phyloP scores from a whole-genome alignment of 2,113 vertebrate genomes.

The Xiphophorus maculatus region DNA sequence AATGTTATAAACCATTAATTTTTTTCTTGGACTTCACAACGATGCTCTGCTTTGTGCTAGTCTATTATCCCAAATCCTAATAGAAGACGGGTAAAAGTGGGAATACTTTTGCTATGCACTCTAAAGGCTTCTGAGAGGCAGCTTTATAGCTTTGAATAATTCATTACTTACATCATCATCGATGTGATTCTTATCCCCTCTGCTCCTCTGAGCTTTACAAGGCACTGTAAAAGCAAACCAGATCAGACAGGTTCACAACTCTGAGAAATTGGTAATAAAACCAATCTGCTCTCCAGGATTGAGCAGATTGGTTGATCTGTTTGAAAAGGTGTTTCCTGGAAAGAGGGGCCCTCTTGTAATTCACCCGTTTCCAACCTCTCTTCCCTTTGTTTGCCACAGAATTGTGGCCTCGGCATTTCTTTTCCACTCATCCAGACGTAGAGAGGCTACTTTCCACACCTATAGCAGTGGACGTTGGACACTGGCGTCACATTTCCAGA shows the following conservation, averaged over 20 bases:
- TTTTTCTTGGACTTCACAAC: neutral
- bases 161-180: neutral
- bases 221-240: neutral
- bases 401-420: neutral
- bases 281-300: neutral
- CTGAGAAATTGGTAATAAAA: constrained; percentile 13
- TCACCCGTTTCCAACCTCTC: neutral
- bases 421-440: neutral
- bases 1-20: neutral
- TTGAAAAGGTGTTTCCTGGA: neutral
- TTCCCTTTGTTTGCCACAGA: neutral
- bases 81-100: neutral
- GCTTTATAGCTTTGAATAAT: neutral
- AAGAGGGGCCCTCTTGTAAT: neutral
- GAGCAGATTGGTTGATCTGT: neutral
- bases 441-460: neutral
- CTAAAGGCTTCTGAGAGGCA: no score
- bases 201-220: neutral
- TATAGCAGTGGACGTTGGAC: neutral
- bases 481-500: neutral
- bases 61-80: neutral
- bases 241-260: neutral
- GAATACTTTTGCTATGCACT: neutral
- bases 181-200: neutral
- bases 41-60: neutral